Evolutionary conservation across 2,797 vertebrate species (phyloP).

Genomic region (Jordanella pulchra): DNA sequence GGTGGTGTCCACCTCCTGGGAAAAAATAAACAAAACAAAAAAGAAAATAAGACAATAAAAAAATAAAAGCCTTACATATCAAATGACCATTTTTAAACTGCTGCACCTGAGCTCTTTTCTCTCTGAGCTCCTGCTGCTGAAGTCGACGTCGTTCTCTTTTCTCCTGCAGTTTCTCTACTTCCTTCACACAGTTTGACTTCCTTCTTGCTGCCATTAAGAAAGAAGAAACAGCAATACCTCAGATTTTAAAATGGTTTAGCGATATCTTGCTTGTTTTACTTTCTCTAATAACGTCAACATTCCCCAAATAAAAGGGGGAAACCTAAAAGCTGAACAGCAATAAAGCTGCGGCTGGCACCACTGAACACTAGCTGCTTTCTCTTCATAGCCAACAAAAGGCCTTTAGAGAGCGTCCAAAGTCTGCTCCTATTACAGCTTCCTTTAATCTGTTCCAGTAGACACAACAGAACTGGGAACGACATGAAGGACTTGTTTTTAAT

Average conservation of each 20-base stretch:
- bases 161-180: conserved; percentile 97
- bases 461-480: background rate
- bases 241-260: conserved; percentile 13
- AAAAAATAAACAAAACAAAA: background rate
- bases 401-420: conserved; percentile 36
- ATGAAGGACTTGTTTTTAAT: background rate
- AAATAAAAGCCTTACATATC: background rate
- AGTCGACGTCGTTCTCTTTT: conserved; percentile 93
- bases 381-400: conserved; percentile 52
- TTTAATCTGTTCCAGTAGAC: conserved; percentile 23
- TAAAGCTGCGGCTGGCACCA: conserved; percentile 54
- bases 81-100: background rate
- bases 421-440: conserved; percentile 1
- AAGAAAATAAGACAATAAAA: background rate
- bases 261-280: conserved; percentile 27
- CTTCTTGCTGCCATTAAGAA: conserved; percentile 85
- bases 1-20: conserved; percentile 93
- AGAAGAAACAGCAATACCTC: conserved; percentile 28
- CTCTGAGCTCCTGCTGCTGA: conserved; percentile 96
- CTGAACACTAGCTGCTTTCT: conserved; percentile 51
- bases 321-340: conserved; percentile 40
- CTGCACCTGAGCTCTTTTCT: conserved; percentile 94
- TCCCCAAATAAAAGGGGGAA: conserved; percentile 36
- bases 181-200: conserved; percentile 99
- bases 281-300: conserved; percentile 19